Evolutionary conservation across 2,797 vertebrate species (phyloP), one percentile per base, ranked within the genome.

Genomic region (Aplochiton taeniatus): DNA sequence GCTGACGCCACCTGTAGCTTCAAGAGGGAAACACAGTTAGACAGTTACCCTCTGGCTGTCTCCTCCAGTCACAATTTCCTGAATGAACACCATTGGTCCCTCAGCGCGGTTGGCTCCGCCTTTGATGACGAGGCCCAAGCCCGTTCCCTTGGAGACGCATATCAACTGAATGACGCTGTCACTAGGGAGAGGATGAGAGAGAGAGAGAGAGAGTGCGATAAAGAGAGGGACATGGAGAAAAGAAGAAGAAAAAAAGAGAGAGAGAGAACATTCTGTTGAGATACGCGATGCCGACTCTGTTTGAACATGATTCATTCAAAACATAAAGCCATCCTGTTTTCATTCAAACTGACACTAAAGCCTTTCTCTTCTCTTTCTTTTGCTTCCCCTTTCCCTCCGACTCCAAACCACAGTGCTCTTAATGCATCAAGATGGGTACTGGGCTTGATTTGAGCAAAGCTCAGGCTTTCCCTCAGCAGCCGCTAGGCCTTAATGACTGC

Each of bases 51-150:
- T 96, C 70, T 95, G 91, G 77, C 96, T 96, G 70, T 98, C 97
- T 77, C 95, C 94, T 74, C 95, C 97, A 75, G 94, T 90, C 74
- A 95, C 80, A 55, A 97, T 82, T 85, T 96, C 95, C 83, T 96
- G 94, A 89, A 98, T 90, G 72, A 94, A 94, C 54, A 98, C 94
- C 92, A 98, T 93, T 63, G 96, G 95, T 17, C 96, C 97, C 73
- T 97, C 95, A 1, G 91, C 88, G 54, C 91, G 91, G 87, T 96
- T 94, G 69, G 94, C 93, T 68, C 96, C 97, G 64, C 95, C 96
- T 57, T 93, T 85, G 70, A 98, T 89, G 85, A 93, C 89, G 76
- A 98, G 90, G 61, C 97, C 97, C 9, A 97, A 89, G 55, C 90
- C 93, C 8, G 92, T 91, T 88, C 87, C 93, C 90, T 92, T 97